phyloP scores from a whole-genome alignment of 2,797 vertebrate species.

The Cottoperca gobio region DNA sequence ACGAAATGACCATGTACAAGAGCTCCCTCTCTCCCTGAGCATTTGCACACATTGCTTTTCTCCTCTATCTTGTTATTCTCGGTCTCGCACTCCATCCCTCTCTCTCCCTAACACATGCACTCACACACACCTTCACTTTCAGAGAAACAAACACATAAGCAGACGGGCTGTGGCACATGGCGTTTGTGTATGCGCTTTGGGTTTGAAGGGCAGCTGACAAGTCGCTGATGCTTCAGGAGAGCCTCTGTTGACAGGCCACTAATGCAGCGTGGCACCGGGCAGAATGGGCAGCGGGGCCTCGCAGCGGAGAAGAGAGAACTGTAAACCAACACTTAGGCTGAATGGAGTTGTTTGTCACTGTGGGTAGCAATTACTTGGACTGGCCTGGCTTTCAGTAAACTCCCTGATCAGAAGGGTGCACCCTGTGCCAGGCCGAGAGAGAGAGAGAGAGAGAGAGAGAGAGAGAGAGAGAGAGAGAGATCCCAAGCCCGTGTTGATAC shows the following conservation, averaged over 20 bases:
- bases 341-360: slow-evolving; percentile 80
- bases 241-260: slow-evolving; percentile 61
- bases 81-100: slow-evolving; percentile 26
- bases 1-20: slow-evolving; percentile 41
- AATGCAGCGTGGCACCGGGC: slow-evolving; percentile 62
- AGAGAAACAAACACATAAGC: slow-evolving; percentile 46
- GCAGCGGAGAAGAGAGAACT: slow-evolving; percentile 58
- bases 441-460: slow-evolving; percentile 16
- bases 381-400: slow-evolving; percentile 69
- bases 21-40: slow-evolving; percentile 16
- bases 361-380: slow-evolving; percentile 71
- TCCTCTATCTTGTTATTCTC: slow-evolving; percentile 45
- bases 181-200: slow-evolving; percentile 37
- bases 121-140: slow-evolving; percentile 37
- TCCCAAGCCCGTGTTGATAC: slow-evolving; percentile 57
- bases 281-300: slow-evolving; percentile 58
- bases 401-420: slow-evolving; percentile 71
- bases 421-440: slow-evolving; percentile 42
- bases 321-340: slow-evolving; percentile 68
- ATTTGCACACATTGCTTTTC: slow-evolving; percentile 30
- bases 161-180: slow-evolving; percentile 32
- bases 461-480: slow-evolving; percentile 3
- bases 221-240: slow-evolving; percentile 56
- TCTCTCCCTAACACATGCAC: slow-evolving; percentile 17
- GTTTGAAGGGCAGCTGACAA: slow-evolving; percentile 53